These are phyloP conservation scores for Loripinus fragilis DNA, from an alignment of 2,888 invertebrate species.

Conservation along the genomic window DNA sequence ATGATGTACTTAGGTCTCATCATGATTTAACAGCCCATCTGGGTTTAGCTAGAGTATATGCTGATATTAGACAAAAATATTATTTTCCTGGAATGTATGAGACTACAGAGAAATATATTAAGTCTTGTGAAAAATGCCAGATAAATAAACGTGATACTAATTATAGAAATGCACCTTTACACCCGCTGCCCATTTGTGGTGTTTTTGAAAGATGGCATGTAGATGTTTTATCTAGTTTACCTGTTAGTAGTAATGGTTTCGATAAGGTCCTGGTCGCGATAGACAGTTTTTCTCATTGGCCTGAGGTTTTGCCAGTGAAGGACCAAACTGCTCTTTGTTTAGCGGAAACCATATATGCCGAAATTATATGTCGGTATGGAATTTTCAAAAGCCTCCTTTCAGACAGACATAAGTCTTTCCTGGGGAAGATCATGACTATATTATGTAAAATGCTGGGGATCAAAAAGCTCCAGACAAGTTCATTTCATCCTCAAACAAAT, in stretches of 20 bases:
- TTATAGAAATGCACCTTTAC: background rate
- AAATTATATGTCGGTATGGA: background rate
- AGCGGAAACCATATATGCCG: background rate
- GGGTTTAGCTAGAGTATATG: no score
- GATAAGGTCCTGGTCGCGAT: background rate
- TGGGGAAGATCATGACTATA: background rate
- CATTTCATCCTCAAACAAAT: background rate
- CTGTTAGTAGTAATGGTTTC: background rate
- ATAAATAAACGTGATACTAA: background rate
- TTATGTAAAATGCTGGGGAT: background rate
- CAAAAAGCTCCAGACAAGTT: background rate
- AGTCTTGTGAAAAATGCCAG: background rate
- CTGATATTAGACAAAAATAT: no score
- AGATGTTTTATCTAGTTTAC: background rate
- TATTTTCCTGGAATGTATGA: no score
- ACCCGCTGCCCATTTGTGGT: background rate
- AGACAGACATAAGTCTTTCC: background rate
- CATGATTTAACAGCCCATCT: background rate
- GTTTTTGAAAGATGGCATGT: background rate
- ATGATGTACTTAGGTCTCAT: background rate
- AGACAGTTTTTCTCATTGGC: background rate
- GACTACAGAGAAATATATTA: no score
- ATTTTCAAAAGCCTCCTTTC: background rate
- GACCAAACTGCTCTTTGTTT: background rate
- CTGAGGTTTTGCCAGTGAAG: background rate